Evolutionary conservation across 2,888 invertebrate genomes (phyloP).

Genomic region (Cataglyphis rosenhaueri): DNA sequence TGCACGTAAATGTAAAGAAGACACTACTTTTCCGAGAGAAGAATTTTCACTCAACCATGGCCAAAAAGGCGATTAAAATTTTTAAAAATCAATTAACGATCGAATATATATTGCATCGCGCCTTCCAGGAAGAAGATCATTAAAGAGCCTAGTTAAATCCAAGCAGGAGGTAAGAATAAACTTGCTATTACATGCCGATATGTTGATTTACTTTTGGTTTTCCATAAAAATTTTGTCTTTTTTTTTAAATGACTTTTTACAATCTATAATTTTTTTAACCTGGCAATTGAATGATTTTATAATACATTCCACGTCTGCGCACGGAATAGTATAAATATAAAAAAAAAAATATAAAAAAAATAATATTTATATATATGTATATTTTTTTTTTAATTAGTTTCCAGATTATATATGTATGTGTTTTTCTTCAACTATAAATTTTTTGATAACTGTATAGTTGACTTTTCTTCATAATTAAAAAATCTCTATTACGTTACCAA

Average conservation of each 20-base stretch:
- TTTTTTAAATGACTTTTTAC: slow-evolving; percentile 5
- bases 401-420: neutral
- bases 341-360: neutral
- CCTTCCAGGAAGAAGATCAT: slow-evolving; percentile 68
- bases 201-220: slow-evolving; percentile 3
- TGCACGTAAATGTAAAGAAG: slow-evolving; percentile 7
- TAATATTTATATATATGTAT: neutral
- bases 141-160: slow-evolving; percentile 59
- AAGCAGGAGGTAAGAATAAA: slow-evolving; percentile 71
- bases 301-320: neutral
- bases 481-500: neutral
- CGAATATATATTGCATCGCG: slow-evolving; percentile 42
- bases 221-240: slow-evolving; percentile 1
- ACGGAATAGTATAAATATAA: neutral
- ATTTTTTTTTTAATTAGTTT: neutral
- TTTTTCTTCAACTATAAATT: slow-evolving; percentile 14
- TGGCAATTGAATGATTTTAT: slow-evolving; percentile 1
- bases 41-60: slow-evolving; percentile 41
- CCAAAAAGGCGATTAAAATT: neutral
- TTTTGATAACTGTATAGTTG: neutral
- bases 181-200: slow-evolving; percentile 34
- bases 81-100: slow-evolving; percentile 7
- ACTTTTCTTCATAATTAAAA: slow-evolving; percentile 8
- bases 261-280: neutral
- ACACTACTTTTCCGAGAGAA: neutral